These are phyloP conservation scores for Coilia nasus DNA, from an alignment of 2,797 vertebrate genomes.

Conservation along the genomic window DNA sequence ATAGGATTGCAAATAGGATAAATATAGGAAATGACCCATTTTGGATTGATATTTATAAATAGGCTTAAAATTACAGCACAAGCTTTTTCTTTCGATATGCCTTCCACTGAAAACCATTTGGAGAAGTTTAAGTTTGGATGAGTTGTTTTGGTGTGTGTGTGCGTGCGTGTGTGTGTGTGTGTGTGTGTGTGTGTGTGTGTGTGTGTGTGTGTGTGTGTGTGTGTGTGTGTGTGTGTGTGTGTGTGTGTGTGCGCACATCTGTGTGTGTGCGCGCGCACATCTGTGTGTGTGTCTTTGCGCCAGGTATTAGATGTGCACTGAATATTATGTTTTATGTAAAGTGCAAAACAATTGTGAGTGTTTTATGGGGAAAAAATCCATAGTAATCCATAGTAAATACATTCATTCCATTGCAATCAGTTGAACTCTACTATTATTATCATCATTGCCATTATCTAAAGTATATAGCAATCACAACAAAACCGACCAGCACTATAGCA, in stretches of 20 bases:
- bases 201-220: neutral
- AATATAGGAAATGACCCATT: constrained; percentile 22
- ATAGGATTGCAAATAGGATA: constrained; percentile 22
- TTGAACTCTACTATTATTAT: neutral
- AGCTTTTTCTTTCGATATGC: neutral
- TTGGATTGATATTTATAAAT: constrained; percentile 1
- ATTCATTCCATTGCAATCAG: neutral
- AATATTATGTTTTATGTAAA: neutral
- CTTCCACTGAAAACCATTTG: neutral
- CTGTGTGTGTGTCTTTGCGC: neutral
- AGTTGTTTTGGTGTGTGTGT: neutral
- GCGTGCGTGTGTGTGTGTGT: neutral
- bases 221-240: neutral
- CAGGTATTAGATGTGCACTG: neutral
- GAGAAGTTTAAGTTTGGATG: neutral
- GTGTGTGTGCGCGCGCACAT: neutral
- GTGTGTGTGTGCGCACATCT: neutral
- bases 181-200: neutral
- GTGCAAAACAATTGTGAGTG: neutral
- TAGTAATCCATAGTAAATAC: neutral
- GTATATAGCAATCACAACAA: neutral
- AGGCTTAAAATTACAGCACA: neutral
- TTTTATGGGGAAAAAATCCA: neutral
- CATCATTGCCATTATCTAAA: neutral
- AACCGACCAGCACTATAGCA: neutral